A percentile compares a stretch with the other conserved stretches of the same genome.
These are phyloP conservation scores for Propithecus coquereli DNA, from an alignment of 2,113 vertebrate genomes.

Conservation along the genomic window DNA sequence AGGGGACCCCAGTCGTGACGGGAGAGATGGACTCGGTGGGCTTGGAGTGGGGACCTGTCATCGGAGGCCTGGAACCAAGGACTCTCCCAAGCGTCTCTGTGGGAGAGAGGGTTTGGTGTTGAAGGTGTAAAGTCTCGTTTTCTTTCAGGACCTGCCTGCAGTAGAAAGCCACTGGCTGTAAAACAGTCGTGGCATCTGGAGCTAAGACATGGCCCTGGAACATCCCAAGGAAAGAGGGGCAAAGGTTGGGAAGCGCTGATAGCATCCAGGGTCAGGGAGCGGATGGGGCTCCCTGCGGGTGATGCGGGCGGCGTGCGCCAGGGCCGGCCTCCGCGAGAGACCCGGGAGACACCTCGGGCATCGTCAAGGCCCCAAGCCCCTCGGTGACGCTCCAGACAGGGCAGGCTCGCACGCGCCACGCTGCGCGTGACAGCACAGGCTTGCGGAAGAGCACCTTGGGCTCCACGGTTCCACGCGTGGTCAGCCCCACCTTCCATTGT, in stretches of 20 bases:
- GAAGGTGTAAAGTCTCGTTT: background rate
- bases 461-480: background rate
- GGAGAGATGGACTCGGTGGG: background rate
- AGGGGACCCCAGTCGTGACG: background rate
- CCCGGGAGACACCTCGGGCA: background rate
- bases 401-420: no score
- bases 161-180: background rate
- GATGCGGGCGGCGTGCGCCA: no score
- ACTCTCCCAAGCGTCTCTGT: background rate
- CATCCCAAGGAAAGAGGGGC: background rate
- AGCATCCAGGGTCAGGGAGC: background rate
- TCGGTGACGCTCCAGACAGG: no score
- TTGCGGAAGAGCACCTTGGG: no score
- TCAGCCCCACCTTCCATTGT: accelerated
- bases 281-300: background rate
- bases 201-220: background rate
- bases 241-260: background rate
- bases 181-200: background rate
- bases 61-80: background rate
- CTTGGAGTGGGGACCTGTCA: background rate
- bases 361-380: background rate
- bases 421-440: no score
- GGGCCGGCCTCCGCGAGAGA: background rate
- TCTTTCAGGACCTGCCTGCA: background rate
- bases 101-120: accelerated